phyloP scores from a whole-genome alignment of 2,888 invertebrate genomes.

The Gisinianus flammeolus region DNA sequence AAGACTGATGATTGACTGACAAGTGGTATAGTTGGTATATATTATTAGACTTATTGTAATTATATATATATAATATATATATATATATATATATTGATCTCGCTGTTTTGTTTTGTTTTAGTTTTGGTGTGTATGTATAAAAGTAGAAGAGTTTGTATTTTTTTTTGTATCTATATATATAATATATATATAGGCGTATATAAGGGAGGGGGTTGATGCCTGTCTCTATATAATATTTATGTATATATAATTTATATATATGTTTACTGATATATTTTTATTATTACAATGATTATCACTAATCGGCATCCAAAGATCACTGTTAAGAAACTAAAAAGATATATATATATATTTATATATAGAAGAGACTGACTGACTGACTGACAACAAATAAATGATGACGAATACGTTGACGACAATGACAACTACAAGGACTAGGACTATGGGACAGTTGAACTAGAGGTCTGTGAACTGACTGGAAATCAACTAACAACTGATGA shows the following conservation, averaged over 20 bases:
- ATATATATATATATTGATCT: not conserved
- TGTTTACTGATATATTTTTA: not conserved
- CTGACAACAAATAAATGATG: not conserved
- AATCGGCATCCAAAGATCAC: not conserved
- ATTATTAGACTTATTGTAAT: not conserved
- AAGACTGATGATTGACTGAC: not conserved
- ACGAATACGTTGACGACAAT: conserved; percentile 12
- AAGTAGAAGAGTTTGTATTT: not conserved
- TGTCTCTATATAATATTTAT: too few relatives aligned
- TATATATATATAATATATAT: conserved; percentile 2
- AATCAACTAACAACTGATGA: conserved; percentile 32
- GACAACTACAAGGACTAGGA: not conserved
- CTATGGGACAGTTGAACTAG: conserved; percentile 11
- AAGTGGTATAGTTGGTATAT: not conserved
- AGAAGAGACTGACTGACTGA: not conserved
- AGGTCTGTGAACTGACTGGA: conserved; percentile 26
- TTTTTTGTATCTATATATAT: not conserved
- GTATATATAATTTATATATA: too few relatives aligned
- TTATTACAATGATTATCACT: not conserved
- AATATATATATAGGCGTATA: not conserved
- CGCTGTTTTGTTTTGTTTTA: not conserved
- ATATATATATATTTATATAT: not conserved
- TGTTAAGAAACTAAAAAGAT: not conserved
- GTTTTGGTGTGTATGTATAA: not conserved
- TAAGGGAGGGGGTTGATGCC: not conserved